Conservation (phyloP, 2,797 vertebrate genomes). For the Salmo trutta region DNA sequence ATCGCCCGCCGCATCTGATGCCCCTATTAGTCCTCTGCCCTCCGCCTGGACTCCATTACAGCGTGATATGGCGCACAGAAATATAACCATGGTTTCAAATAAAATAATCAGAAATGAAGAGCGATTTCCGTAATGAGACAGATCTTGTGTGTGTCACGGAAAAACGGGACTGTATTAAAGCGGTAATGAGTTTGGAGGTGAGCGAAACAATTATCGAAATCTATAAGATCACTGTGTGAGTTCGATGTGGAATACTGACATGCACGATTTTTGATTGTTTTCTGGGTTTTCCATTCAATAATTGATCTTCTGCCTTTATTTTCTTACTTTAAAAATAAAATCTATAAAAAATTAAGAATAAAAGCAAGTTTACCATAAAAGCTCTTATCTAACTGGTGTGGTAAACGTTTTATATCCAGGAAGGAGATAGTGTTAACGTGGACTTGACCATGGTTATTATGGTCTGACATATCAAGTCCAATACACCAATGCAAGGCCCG, state of each 20-base stretch:
- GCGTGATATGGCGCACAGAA: conserved; percentile 95
- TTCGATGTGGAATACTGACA: background rate
- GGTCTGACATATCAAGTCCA: too few relatives aligned
- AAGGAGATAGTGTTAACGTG: too few relatives aligned
- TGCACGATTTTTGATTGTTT: background rate
- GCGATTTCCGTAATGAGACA: conserved; percentile 98
- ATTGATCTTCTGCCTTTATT: background rate
- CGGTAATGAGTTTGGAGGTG: conserved; percentile 79
- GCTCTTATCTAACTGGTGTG: too few relatives aligned
- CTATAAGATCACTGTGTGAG: conserved; percentile 13
- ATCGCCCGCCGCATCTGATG: conserved; percentile 84
- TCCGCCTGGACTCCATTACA: conserved; percentile 92
- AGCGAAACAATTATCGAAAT: conserved; percentile 50
- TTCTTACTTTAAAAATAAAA: background rate
- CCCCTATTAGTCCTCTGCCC: conserved; percentile 92
- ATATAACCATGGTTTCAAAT: conserved; percentile 99
- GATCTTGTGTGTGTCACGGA: conserved; percentile 94
- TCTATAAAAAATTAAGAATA: background rate
- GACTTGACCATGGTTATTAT: too few relatives aligned
- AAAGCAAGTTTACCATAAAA: background rate
- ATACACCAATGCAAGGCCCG: background rate
- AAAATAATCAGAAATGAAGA: conserved; percentile 99
- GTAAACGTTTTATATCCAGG: too few relatives aligned
- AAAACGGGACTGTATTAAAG: conserved; percentile 85
- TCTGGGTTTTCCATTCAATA: background rate